Conservation (phyloP, 2,888 invertebrate species). For the Eristalis tenax region DNA sequence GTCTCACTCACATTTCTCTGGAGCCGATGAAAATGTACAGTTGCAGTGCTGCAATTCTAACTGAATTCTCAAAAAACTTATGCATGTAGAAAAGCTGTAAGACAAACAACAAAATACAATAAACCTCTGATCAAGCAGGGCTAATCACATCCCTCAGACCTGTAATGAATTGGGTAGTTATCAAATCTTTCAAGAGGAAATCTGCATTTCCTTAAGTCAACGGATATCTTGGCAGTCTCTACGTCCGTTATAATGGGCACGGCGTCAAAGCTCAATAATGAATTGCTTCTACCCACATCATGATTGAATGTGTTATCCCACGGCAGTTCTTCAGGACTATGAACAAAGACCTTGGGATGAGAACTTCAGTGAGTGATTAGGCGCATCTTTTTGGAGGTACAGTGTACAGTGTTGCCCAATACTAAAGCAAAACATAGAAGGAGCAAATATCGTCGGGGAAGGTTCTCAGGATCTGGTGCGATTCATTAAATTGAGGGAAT, state of each 20-base stretch:
- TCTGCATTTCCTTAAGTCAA: slow-evolving; percentile 61
- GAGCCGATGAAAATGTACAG: slow-evolving; percentile 68
- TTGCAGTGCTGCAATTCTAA: slow-evolving; percentile 68
- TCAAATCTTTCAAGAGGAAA: slow-evolving; percentile 67
- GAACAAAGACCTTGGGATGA: slow-evolving; percentile 33
- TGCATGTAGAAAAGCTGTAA: slow-evolving; percentile 68
- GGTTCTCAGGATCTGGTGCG: too few relatives aligned
- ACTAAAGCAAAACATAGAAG: too few relatives aligned
- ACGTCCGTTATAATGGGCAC: slow-evolving; percentile 14
- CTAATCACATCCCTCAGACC: slow-evolving; percentile 12
- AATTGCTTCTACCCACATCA: slow-evolving; percentile 1
- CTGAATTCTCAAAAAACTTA: slow-evolving; percentile 62
- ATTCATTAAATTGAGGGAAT: too few relatives aligned
- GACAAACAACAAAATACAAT: background rate
- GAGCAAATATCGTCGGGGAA: too few relatives aligned
- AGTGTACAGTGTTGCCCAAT: too few relatives aligned
- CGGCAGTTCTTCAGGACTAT: slow-evolving; percentile 51
- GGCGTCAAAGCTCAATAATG: slow-evolving; percentile 2
- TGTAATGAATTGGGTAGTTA: slow-evolving; percentile 63
- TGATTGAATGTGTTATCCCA: slow-evolving; percentile 23
- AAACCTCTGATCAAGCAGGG: background rate
- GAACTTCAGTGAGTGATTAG: background rate
- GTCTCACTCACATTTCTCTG: slow-evolving; percentile 58
- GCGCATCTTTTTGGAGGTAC: too few relatives aligned
- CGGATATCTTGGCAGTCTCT: slow-evolving; percentile 34